These are phyloP conservation scores for Melanotaenia boesemani DNA, from an alignment of 2,797 vertebrate genomes.

Conservation along the genomic window DNA sequence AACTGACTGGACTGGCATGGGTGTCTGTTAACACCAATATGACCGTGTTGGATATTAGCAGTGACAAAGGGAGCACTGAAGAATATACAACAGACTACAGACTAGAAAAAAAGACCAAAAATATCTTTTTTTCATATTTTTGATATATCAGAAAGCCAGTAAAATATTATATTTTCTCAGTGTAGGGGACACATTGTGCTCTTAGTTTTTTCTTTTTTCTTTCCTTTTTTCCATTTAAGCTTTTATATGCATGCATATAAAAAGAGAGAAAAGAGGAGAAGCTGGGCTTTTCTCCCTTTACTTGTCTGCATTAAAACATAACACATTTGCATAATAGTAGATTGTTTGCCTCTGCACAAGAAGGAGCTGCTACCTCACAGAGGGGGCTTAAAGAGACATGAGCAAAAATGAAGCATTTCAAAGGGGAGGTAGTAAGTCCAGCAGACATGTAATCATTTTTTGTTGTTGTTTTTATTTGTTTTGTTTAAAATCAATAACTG, in stretches of 20 bases:
- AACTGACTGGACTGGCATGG: constrained; percentile 6
- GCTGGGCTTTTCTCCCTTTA: too few relatives aligned
- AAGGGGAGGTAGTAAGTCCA: background rate
- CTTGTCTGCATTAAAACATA: too few relatives aligned
- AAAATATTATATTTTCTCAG: too few relatives aligned
- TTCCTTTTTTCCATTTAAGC: too few relatives aligned
- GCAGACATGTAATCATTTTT: background rate
- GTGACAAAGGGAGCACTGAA: background rate
- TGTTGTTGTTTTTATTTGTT: background rate
- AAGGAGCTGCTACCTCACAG: background rate
- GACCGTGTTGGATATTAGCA: background rate
- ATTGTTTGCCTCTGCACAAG: background rate
- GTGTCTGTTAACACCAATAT: constrained; percentile 10
- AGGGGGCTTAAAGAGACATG: background rate
- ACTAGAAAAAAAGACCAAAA: background rate
- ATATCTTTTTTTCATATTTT: background rate
- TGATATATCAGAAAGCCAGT: background rate
- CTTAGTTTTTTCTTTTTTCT: too few relatives aligned
- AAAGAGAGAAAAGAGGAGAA: background rate
- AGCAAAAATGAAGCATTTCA: background rate
- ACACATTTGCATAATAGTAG: background rate
- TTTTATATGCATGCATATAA: background rate
- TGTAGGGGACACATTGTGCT: too few relatives aligned
- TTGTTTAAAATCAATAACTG: background rate
- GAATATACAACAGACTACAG: background rate